phyloP scores from a whole-genome alignment of 1,140 invertebrate genomes.

The Drosophila kurseongensis region DNA sequence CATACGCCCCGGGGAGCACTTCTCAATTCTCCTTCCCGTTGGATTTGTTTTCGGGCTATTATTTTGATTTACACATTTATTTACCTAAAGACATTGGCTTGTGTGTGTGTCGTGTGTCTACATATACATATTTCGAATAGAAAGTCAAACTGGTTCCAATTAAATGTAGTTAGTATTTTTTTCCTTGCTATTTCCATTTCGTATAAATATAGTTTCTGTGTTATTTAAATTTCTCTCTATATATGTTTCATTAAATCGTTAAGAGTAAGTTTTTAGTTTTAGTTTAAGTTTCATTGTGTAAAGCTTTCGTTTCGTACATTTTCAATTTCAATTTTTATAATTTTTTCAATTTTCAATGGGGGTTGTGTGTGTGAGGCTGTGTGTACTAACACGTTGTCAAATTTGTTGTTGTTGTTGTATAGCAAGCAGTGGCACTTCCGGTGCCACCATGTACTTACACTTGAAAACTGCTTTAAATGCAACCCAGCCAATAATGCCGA shows the following conservation, averaged over 20 bases:
- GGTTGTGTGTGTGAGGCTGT: not conserved
- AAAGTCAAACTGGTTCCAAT: conserved; percentile 10
- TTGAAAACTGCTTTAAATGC: conserved; percentile 25
- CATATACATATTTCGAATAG: conserved; percentile 1
- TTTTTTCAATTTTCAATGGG: conserved; percentile 17
- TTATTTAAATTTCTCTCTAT: conserved; percentile 27
- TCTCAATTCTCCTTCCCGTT: not conserved
- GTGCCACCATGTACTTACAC: not conserved
- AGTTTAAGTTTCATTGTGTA: conserved; percentile 48
- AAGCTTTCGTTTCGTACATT: conserved; percentile 50
- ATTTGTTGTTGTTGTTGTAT: no score
- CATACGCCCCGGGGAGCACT: conserved; percentile 30
- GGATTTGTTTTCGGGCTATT: conserved; percentile 13
- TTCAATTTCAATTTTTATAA: not conserved
- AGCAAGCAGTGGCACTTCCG: conserved; percentile 8
- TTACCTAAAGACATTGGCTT: conserved; percentile 6
- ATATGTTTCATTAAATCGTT: conserved; percentile 20
- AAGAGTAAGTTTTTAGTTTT: conserved; percentile 28
- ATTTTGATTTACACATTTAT: conserved; percentile 48
- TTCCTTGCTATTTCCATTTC: conserved; percentile 5
- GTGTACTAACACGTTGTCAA: conserved; percentile 7
- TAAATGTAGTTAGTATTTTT: conserved; percentile 20
- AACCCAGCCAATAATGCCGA: conserved; percentile 7
- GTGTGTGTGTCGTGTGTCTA: not conserved
- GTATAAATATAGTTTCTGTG: conserved; percentile 39